A percentile compares a stretch with the other conserved stretches of the same genome.
phyloP scores from a whole-genome alignment of 2,888 invertebrate genomes.

The Sinotaia quadrata region DNA sequence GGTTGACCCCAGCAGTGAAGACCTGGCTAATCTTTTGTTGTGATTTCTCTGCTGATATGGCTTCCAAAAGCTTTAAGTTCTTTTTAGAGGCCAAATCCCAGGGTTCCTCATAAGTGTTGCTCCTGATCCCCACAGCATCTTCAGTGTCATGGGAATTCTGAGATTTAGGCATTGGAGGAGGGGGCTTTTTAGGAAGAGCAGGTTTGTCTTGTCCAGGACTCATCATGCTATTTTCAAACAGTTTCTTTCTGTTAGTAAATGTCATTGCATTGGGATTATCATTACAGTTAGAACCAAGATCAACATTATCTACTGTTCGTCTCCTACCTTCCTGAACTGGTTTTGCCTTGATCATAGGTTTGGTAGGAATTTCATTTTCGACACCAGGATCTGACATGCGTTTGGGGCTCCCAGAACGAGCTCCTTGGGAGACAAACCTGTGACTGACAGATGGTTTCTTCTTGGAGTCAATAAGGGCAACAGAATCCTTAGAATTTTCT shows the following conservation, averaged over 20 bases:
- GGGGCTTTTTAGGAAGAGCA: slow-evolving; percentile 29
- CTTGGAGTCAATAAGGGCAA: too few species aligned
- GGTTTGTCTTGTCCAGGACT: slow-evolving; percentile 26
- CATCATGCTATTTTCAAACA: slow-evolving; percentile 41
- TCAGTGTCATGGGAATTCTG: neutral
- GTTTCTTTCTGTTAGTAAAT: slow-evolving; percentile 48
- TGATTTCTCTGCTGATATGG: neutral
- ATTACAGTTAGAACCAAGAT: neutral
- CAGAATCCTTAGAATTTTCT: neutral
- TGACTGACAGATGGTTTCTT: neutral
- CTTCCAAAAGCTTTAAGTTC: slow-evolving; percentile 10
- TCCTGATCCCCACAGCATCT: neutral
- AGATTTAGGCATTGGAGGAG: neutral
- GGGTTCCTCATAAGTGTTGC: slow-evolving; percentile 14
- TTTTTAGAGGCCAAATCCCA: slow-evolving; percentile 15
- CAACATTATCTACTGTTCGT: slow-evolving; percentile 28
- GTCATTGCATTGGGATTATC: slow-evolving; percentile 29
- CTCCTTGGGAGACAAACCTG: slow-evolving; percentile 10
- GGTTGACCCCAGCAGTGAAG: neutral
- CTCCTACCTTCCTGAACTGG: slow-evolving; percentile 28
- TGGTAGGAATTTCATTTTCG: neutral
- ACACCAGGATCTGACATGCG: slow-evolving; percentile 20
- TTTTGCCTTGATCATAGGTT: slow-evolving; percentile 20
- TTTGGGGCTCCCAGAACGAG: slow-evolving; percentile 9
- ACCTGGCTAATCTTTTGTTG: neutral